Base-by-base conservation (phyloP, 2,888 invertebrate genomes). In the Stenodema calcarata region DNA sequence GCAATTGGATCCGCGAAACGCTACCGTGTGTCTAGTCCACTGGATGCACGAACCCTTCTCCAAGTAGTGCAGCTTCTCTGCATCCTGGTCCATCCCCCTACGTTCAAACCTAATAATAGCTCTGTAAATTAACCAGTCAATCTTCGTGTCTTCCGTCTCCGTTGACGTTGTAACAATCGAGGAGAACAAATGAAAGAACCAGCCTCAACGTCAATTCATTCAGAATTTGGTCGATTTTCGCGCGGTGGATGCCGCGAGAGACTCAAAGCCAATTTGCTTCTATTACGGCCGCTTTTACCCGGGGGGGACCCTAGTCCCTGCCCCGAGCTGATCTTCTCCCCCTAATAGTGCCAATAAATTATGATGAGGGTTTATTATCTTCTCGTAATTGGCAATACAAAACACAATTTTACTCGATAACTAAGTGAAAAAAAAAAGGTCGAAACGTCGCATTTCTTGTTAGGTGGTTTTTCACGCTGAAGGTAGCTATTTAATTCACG, bases 381-480 rank as follows among this genome's bases (percentile, higher is more conserved):
- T 73, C 73, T 73, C 41, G 73, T 73, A 73, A 73, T 73, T 73
- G 73, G 35, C 41, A 73, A 73, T 73, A 73, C 35, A 73, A 73
- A 73, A 73, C 73, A 73, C 35, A 73, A 73, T 30, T 73, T 73
- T 18, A 41, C 35, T 16, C 30, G 73, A 73, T 73, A 73, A 73
- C 73, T 35, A 73, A 73, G 73, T 73, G 73, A 73, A 73, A 73
- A 73, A 73, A 73, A 35, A 18, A 3, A n/a, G n/a, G n/a, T 14
- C 30, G 73, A 73, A 14, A 18, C 54, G 35, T 23, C 23, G 62
- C 18, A 7, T 62, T 27, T 62, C 62, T 62, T 62, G 62, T 62
- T 62, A 62, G 62, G 23, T 62, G 27, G 62, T 62, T 62, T 62
- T 62, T 62, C 62, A 23, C 62, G 27, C 62, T 62, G 11, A 7